These are phyloP conservation scores for Phylloscopus trochiloides DNA, from an alignment of 2,113 vertebrate species.

Conservation along the genomic window DNA sequence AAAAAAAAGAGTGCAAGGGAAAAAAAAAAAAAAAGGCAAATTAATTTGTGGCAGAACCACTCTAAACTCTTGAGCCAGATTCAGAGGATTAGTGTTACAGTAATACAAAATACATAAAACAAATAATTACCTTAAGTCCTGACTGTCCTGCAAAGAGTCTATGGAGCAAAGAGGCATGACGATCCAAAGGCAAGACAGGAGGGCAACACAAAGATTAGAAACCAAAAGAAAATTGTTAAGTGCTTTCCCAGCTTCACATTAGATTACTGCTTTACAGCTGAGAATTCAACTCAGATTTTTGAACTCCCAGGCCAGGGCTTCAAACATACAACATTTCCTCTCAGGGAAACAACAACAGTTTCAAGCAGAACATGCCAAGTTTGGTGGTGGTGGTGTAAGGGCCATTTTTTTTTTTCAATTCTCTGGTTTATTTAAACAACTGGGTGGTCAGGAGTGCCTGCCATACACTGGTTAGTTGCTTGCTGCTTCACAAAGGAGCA, in stretches of 20 bases:
- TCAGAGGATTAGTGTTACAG: neutral
- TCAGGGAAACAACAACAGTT: neutral
- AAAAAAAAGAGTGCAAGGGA: neutral
- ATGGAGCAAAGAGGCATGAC: neutral
- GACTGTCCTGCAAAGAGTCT: neutral
- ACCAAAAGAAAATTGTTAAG: neutral
- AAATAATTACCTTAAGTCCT: neutral
- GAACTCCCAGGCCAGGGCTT: neutral
- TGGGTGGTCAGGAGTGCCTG: slow-evolving; percentile 26
- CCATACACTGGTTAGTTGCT: neutral
- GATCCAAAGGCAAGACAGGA: neutral
- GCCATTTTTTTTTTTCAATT: neutral
- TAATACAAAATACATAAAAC: neutral
- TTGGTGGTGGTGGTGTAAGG: neutral
- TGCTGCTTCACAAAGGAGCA: slow-evolving; percentile 22
- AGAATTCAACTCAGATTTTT: neutral
- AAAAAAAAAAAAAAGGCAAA: neutral
- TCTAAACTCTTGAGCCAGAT: neutral
- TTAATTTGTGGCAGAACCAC: neutral
- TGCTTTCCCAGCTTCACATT: neutral
- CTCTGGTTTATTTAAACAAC: slow-evolving; percentile 22
- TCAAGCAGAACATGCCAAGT: slow-evolving; percentile 10
- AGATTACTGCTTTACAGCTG: neutral
- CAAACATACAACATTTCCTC: neutral
- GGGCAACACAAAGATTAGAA: neutral